Evolutionary conservation across 2,888 invertebrate genomes (phyloP), one percentile per base, ranked within the genome.

Genomic region (Dolichomitus sp.): DNA sequence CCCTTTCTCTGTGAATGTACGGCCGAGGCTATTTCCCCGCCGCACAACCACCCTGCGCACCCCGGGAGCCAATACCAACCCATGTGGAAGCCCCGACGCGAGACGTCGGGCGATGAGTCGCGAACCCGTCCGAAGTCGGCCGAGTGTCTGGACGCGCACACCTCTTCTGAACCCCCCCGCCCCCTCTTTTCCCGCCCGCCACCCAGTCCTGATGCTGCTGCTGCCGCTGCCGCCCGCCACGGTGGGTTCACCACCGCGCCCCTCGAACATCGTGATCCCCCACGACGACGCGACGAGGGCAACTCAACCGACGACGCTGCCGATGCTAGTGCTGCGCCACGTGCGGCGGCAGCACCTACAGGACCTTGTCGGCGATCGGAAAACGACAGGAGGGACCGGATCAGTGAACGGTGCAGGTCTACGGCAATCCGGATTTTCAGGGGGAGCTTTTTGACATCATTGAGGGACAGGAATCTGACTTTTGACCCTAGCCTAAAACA

Each of bases 21-120:
- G 85, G 30, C 59, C 61, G 84, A 86, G 87, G 85, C 88, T 89
- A 88, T 87, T 91, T 90, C 91, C 89, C 90, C 92, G 88, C 90
- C 90, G 89, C 89, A 89, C 89, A 54, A 66, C 61, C 66, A 83
- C 73, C 74, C 80, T 83, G 80, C 84, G 74, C 91, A 90, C 92
- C 93, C 93, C 92, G 92, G 93, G 92, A 92, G 92, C 93, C 93
- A 93, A 93, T 93, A 92, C 93, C 93, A 91, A 91, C 90, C 93
- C 93, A 93, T 93, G 93, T 92, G 93, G 91, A 93, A 92, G 90
- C 89, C 87, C 90, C 75, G 89, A 91, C 68, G 54, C 83, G 91
- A 90, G 90, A 90, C 90, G 90, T 86, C 84, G 86, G 59, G 88
- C 92, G 92, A 92, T 88, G 89, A 89, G 87, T 90, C 87, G 89